phyloP scores from a whole-genome alignment of 2,113 vertebrate genomes.

The Apistogramma diplotaenia region DNA sequence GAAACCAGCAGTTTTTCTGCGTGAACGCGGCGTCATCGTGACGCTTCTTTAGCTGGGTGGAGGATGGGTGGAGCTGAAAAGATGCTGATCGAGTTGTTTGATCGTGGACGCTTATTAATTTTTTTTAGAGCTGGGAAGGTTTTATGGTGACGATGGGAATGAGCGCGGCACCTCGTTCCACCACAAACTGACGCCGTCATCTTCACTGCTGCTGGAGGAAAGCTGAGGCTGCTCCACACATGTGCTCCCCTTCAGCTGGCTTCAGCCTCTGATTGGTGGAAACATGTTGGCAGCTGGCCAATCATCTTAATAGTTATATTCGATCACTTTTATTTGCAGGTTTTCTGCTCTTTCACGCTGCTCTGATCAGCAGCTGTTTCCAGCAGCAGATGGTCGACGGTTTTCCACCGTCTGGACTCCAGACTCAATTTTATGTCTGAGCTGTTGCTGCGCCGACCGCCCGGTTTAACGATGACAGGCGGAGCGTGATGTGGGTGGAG shows the following conservation, averaged over 20 bases:
- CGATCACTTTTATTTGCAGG: not conserved
- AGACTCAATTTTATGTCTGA: not conserved
- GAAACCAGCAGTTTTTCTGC: not conserved
- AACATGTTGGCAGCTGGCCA: not conserved
- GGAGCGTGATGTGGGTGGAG: not conserved
- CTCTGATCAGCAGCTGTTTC: not conserved
- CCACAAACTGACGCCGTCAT: no score
- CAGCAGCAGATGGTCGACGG: not conserved
- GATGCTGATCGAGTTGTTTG: not conserved
- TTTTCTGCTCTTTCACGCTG: not conserved
- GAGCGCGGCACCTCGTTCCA: rapidly evolving
- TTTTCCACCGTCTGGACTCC: not conserved
- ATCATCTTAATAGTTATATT: no score
- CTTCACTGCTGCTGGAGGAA: not conserved
- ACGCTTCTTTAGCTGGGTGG: not conserved
- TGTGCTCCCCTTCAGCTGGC: no score
- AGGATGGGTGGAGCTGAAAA: not conserved
- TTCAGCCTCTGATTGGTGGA: not conserved
- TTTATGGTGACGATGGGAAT: not conserved
- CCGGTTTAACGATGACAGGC: not conserved
- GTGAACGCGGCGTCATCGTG: not conserved
- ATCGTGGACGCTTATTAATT: not conserved
- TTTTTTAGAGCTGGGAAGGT: not conserved
- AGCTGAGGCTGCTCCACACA: not conserved
- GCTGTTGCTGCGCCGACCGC: not conserved